Percentiles rank a stretch among this genome's conserved stretches.
Evolutionary conservation across 2,888 invertebrate genomes (phyloP).

Genomic region (Temnothorax ravouxi): DNA sequence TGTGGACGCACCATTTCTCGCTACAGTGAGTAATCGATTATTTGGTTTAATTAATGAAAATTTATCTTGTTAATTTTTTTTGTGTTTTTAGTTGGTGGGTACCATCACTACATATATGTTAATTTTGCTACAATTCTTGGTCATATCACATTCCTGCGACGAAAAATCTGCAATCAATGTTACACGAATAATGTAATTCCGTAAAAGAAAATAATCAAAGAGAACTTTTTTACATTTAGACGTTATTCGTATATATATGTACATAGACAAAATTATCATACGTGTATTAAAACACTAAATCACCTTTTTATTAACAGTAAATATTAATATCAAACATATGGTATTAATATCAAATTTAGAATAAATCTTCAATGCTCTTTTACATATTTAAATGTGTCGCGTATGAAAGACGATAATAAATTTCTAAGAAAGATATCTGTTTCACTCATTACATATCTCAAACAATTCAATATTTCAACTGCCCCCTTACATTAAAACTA

Average conservation of each 20-base stretch:
- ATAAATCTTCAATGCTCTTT: neutral
- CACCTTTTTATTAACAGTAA: no score
- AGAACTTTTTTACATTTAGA: neutral
- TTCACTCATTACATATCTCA: neutral
- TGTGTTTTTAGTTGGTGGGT: neutral
- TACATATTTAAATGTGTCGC: neutral
- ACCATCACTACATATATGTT: constrained; percentile 1
- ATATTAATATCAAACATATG: neutral
- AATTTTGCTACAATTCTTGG: constrained; percentile 9
- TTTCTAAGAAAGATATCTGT: neutral
- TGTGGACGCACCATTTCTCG: constrained; percentile 76
- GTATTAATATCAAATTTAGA: neutral
- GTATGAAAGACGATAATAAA: neutral
- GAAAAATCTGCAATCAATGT: neutral
- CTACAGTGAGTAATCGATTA: constrained; percentile 67
- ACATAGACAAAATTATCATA: no score
- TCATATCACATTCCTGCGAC: neutral
- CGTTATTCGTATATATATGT: neutral
- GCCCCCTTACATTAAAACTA: no score
- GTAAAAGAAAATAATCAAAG: neutral
- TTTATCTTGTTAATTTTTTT: neutral
- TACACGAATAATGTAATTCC: neutral
- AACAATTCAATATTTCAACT: no score
- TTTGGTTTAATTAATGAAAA: neutral
- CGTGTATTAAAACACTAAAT: no score